phyloP scores from a whole-genome alignment of 1,140 invertebrate genomes.

The Drosophila novamexicana region DNA sequence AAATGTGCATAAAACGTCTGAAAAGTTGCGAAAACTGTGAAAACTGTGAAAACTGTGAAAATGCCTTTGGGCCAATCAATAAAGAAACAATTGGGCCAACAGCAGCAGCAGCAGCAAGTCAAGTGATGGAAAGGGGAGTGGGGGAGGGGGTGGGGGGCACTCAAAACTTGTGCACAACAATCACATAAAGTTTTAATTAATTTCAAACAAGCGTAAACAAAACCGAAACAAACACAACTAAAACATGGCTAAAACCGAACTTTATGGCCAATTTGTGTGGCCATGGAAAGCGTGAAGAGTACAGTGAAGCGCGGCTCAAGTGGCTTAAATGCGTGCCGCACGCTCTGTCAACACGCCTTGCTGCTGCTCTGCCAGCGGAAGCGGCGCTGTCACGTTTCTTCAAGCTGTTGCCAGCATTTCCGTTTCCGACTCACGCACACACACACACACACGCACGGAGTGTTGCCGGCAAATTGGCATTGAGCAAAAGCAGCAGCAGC shows the following conservation, averaged over 20 bases:
- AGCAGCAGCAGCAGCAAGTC: conserved; percentile 8
- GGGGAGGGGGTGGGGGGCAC: background rate
- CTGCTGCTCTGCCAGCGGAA: conserved; percentile 44
- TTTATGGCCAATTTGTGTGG: conserved; percentile 54
- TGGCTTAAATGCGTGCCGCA: conserved; percentile 31
- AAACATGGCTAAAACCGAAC: conserved; percentile 37
- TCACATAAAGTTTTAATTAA: conserved; percentile 82
- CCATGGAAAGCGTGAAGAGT: background rate
- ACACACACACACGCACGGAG: conserved; percentile 13
- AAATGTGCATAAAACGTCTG: conserved; percentile 2
- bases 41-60: conserved; percentile 3
- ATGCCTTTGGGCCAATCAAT: conserved; percentile 18
- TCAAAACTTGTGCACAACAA: conserved; percentile 68
- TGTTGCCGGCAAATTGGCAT: conserved; percentile 63
- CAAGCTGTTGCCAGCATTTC: conserved; percentile 58
- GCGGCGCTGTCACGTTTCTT: conserved; percentile 60
- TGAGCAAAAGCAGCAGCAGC: conserved; percentile 42
- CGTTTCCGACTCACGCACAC: conserved; percentile 62
- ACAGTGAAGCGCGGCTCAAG: conserved; percentile 28
- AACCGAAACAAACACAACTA: conserved; percentile 56
- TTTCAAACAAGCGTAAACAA: conserved; percentile 74
- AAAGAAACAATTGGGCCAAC: conserved; percentile 22
- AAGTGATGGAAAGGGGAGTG: conserved; percentile 17
- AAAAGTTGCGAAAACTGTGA: conserved; percentile 19
- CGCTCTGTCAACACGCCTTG: conserved; percentile 62